Conservation (phyloP, 2,797 vertebrate species). For the Aeoliscus strigatus region DNA sequence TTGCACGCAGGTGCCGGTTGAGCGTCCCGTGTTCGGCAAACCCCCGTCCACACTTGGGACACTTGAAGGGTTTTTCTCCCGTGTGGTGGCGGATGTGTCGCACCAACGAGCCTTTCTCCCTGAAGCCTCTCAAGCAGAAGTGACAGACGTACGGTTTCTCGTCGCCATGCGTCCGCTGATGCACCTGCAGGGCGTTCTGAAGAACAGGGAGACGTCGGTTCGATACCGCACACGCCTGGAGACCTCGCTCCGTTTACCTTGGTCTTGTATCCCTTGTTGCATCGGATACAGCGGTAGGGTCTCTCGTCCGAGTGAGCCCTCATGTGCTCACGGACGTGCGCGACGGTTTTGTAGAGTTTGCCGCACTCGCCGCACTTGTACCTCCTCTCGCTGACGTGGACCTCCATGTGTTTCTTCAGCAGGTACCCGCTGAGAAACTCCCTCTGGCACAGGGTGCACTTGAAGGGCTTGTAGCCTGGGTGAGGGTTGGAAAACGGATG, state of each 20-base stretch:
- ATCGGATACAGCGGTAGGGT: slow-evolving; percentile 85
- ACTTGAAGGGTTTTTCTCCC: slow-evolving; percentile 94
- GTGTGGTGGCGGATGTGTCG: slow-evolving; percentile 96
- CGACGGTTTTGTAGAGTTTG: slow-evolving; percentile 95
- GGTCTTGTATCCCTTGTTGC: slow-evolving; percentile 94
- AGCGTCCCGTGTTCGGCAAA: slow-evolving; percentile 96
- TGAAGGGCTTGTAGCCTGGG: slow-evolving; percentile 86
- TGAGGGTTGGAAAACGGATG: background rate
- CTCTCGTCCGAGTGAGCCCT: slow-evolving; percentile 92
- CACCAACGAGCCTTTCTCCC: slow-evolving; percentile 94
- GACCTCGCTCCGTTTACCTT: slow-evolving; percentile 84
- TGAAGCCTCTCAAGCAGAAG: slow-evolving; percentile 86
- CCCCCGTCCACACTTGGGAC: slow-evolving; percentile 85
- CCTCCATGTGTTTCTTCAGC: slow-evolving; percentile 94
- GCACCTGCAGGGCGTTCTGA: slow-evolving; percentile 95
- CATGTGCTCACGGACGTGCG: slow-evolving; percentile 93
- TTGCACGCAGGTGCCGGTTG: slow-evolving; percentile 91
- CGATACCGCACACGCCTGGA: too few relatives aligned
- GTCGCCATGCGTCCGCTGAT: slow-evolving; percentile 89
- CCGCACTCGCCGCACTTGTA: slow-evolving; percentile 97
- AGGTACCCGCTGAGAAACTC: slow-evolving; percentile 94
- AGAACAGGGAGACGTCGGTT: background rate
- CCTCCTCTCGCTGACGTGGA: slow-evolving; percentile 86
- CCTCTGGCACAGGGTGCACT: slow-evolving; percentile 86
- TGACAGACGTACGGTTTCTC: slow-evolving; percentile 91